Evolutionary conservation across 2,797 vertebrate genomes (phyloP).

Genomic region (Orestias chungarensis): DNA sequence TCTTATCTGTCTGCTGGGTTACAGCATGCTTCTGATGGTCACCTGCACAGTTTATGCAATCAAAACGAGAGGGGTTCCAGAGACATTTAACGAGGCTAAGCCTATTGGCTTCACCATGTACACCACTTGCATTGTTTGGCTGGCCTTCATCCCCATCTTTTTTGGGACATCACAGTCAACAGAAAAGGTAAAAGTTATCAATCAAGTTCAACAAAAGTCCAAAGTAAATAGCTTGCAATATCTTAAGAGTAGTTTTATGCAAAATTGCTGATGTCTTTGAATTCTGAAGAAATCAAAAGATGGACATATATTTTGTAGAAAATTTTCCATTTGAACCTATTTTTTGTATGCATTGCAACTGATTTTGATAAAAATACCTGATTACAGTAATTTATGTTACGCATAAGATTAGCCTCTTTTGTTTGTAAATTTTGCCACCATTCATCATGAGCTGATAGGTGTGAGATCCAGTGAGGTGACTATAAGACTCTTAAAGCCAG

Average conservation of each 20-base stretch:
- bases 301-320: slow-evolving; percentile 11
- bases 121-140: slow-evolving; percentile 97
- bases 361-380: slow-evolving; percentile 44
- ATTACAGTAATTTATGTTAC: slow-evolving; percentile 48
- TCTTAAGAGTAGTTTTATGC: background rate
- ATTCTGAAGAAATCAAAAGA: slow-evolving; percentile 21
- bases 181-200: slow-evolving; percentile 85
- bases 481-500: slow-evolving; percentile 43
- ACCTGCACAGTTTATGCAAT: slow-evolving; percentile 98
- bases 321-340: slow-evolving; percentile 32
- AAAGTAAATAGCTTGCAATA: background rate
- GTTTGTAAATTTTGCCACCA: slow-evolving; percentile 38
- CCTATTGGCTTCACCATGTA: slow-evolving; percentile 99
- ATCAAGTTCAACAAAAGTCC: background rate
- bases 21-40: slow-evolving; percentile 98
- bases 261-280: background rate
- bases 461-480: slow-evolving; percentile 45
- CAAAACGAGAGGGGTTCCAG: slow-evolving; percentile 94
- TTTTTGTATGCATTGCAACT: slow-evolving; percentile 31
- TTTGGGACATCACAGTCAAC: slow-evolving; percentile 96
- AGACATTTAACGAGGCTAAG: slow-evolving; percentile 98
- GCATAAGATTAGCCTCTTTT: slow-evolving; percentile 37
- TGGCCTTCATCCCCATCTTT: slow-evolving; percentile 98
- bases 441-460: slow-evolving; percentile 57
- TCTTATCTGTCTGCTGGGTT: slow-evolving; percentile 95